Base-by-base conservation (phyloP, 2,797 vertebrate species). In the Cirrhinus mrigala region DNA sequence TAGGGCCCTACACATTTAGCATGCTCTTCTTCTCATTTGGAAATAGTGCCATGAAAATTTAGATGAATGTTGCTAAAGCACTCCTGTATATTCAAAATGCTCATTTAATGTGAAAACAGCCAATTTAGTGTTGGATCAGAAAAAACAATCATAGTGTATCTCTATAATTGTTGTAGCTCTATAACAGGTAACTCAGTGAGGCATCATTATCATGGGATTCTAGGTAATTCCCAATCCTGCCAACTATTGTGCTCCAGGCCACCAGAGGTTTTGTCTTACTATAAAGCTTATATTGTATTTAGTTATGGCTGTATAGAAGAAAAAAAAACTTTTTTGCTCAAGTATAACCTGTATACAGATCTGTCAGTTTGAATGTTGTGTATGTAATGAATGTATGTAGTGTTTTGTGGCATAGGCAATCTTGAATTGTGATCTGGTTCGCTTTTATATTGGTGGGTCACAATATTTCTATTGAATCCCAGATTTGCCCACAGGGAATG, bases 201-300 rank as follows among this genome's bases (percentile, higher is more conserved):
- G 40, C 37, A 9, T 62, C 24, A 73, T 73, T 60, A 33, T 33
- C 69, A 62, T 44, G 27, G 40, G 44, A n/a, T 73, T 82, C 56
- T 54, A 50, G 81, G 81, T 74, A 22, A 82, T 62, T 82, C 56
- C 81, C 81, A 50, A 6, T 50, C 69, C 8, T 74, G 56, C 58
- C 68, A 60, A 46, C 69, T 15, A 24, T 5, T 73, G n/a, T 9
- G 52, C 68, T 29, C 3, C n/a, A 60, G 18, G 37, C 69, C 68
- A 60, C 37, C 68, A 81, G 69, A 48, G 69, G 44, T 60, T 27
- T 60, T 6, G 24, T 62, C 4, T 60, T 73, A 22, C 15, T 11
- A 0, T 73, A 44, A 29, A 48, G 69, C 10, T n/a, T 74, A 2
- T 74, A 50, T 50, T 50, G 15, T 74, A 74, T 50, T 27, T 5